Percentiles rank a stretch among this genome's conserved stretches.
Conservation (phyloP, 92 coral and sea anemone species). For the Porites evermanni region DNA sequence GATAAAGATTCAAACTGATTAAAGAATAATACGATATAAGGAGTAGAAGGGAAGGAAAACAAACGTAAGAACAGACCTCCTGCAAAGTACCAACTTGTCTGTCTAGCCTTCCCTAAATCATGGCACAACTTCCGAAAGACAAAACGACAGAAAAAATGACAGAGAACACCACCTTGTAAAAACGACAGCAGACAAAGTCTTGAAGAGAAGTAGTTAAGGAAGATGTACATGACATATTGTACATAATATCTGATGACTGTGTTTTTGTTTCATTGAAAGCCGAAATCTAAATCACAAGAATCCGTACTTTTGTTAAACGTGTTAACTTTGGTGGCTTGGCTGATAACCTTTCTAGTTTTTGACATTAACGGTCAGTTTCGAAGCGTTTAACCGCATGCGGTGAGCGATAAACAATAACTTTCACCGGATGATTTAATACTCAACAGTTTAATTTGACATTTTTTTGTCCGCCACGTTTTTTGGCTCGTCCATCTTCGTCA, state of each 20-base stretch:
- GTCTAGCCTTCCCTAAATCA: neutral
- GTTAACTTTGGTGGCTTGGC: neutral
- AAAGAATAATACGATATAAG: constrained; percentile 30
- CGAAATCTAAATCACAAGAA: constrained; percentile 17
- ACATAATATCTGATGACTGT: neutral
- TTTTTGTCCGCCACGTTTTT: neutral
- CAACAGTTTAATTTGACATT: constrained; percentile 1
- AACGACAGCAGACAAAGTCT: neutral
- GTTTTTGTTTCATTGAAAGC: constrained; percentile 12
- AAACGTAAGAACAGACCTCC: constrained; percentile 35
- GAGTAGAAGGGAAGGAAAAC: constrained; percentile 21
- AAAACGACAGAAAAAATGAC: neutral
- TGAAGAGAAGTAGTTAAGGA: neutral
- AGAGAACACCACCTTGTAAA: neutral
- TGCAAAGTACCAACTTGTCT: constrained; percentile 6
- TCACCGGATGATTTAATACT: neutral
- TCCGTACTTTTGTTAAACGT: constrained; percentile 2
- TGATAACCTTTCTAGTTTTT: neutral
- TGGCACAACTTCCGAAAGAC: neutral
- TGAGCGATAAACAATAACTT: neutral
- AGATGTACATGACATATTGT: neutral
- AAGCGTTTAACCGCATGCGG: neutral
- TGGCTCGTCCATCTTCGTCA: constrained; percentile 8
- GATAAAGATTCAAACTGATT: constrained; percentile 30
- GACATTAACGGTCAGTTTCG: neutral